Conservation (phyloP, 2,888 invertebrate species). For the Caenorhabditis panamensis region DNA sequence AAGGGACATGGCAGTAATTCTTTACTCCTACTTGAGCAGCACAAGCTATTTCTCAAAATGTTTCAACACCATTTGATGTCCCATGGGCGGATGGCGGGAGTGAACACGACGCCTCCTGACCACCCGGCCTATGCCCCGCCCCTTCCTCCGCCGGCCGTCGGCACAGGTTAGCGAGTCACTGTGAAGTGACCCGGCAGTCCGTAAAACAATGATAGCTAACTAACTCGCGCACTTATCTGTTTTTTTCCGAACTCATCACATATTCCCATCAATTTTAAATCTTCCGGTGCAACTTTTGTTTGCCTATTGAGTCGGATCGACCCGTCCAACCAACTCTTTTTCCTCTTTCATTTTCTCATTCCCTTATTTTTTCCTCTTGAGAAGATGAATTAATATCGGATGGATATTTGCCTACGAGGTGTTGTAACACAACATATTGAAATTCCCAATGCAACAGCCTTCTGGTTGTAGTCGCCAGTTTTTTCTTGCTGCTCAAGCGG, state of each 20-base stretch:
- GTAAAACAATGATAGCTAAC: slow-evolving; percentile 42
- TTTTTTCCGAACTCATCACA: neutral
- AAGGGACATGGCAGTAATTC: slow-evolving; percentile 54
- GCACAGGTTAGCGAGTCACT: slow-evolving; percentile 59
- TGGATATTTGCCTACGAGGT: slow-evolving; percentile 37
- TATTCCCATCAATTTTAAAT: neutral
- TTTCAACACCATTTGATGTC: slow-evolving; percentile 61
- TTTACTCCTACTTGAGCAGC: slow-evolving; percentile 48
- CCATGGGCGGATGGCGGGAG: slow-evolving; percentile 48
- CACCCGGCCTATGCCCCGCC: slow-evolving; percentile 52
- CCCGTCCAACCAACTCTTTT: neutral
- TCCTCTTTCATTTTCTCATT: neutral
- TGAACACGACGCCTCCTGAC: slow-evolving; percentile 33
- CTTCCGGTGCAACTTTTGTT: neutral
- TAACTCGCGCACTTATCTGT: neutral
- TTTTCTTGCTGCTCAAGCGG: slow-evolving; percentile 55
- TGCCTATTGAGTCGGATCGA: neutral
- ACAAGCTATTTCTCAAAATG: slow-evolving; percentile 56
- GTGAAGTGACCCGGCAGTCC: slow-evolving; percentile 27
- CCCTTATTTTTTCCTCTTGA: slow-evolving; percentile 2
- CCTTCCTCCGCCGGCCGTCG: slow-evolving; percentile 16
- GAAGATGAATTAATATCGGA: slow-evolving; percentile 35
- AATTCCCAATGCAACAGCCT: slow-evolving; percentile 40
- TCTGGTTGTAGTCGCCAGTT: slow-evolving; percentile 8
- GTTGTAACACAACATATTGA: slow-evolving; percentile 41